Conservation (phyloP, 2,797 vertebrate species). For the Malacoraja senta region DNA sequence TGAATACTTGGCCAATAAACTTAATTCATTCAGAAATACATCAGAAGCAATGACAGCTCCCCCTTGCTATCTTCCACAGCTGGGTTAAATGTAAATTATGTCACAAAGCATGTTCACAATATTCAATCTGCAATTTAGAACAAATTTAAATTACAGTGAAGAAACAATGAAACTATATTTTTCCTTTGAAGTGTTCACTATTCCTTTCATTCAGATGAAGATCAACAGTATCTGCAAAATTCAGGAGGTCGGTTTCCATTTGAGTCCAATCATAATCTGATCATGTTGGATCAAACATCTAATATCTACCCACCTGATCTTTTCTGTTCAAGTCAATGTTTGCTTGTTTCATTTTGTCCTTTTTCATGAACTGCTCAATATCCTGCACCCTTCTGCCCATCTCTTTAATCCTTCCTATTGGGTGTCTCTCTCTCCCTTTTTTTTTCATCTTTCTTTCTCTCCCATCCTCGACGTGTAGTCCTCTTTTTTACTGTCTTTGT, state of each 20-base stretch:
- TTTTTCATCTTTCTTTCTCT: neutral
- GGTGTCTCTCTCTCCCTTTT: neutral
- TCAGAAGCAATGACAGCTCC: neutral
- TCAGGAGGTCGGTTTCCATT: neutral
- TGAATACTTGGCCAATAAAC: too few relatives aligned
- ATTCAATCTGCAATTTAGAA: neutral
- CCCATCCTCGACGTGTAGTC: too few relatives aligned
- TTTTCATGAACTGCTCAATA: neutral
- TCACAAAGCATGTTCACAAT: neutral
- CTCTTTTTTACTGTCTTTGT: neutral
- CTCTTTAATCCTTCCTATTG: neutral
- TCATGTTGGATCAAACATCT: neutral
- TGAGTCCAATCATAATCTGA: neutral
- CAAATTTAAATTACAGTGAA: neutral
- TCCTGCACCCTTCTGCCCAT: neutral
- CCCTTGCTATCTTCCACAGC: neutral
- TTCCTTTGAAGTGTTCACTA: neutral
- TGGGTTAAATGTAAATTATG: neutral
- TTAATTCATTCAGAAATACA: neutral
- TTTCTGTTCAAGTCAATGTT: neutral
- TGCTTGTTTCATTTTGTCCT: neutral
- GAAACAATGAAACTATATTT: neutral
- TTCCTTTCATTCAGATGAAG: neutral
- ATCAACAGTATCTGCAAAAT: neutral
- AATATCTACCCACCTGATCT: neutral